phyloP scores from a whole-genome alignment of 2,113 vertebrate species.

The Odobenus rosmarus region DNA sequence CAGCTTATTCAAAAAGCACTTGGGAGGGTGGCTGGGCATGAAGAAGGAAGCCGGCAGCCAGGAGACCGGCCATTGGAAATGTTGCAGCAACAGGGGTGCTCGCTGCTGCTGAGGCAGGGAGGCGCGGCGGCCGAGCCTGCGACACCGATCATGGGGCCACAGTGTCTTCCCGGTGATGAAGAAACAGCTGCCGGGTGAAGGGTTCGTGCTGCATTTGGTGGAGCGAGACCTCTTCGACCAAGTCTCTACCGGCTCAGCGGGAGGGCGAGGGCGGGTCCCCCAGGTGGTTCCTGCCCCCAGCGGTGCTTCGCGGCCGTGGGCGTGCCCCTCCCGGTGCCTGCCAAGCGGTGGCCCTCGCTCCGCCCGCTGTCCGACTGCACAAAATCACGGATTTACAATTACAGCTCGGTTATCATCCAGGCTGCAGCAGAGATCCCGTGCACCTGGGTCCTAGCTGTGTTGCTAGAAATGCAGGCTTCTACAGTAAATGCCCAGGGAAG shows the following conservation, averaged over 20 bases:
- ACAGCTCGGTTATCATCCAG: not conserved
- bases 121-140: fast-evolving
- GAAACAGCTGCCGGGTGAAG: fast-evolving
- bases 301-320: not conserved
- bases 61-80: fast-evolving
- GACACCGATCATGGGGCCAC: fast-evolving
- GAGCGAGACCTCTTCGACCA: not conserved
- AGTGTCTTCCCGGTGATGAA: fast-evolving
- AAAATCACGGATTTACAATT: not conserved
- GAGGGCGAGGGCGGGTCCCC: not conserved
- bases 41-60: not conserved
- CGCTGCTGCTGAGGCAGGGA: not conserved
- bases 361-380: not conserved
- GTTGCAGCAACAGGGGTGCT: not conserved
- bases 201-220: fast-evolving
- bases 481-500: not conserved
- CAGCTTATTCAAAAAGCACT: not conserved
- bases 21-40: not conserved
- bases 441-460: not conserved
- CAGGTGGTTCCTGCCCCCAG: not conserved
- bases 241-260: not conserved
- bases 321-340: not conserved
- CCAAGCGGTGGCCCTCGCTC: fast-evolving
- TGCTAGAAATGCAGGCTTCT: not conserved
- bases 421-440: not conserved